Evolutionary conservation across 2,888 invertebrate species (phyloP).

Genomic region (Habrosyne pyritoides): DNA sequence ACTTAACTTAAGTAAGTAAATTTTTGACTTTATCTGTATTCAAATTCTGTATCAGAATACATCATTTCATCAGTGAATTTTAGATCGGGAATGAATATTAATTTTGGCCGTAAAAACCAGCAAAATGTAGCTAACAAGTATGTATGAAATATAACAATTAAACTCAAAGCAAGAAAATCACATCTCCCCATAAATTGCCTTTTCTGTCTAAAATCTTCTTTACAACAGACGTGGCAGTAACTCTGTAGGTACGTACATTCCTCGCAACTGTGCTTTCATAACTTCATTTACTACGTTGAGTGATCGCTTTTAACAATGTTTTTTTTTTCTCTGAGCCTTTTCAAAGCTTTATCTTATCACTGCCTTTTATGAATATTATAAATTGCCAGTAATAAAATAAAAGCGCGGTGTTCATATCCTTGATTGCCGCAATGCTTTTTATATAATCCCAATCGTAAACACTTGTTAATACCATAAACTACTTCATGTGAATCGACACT

Average conservation of each 20-base stretch:
- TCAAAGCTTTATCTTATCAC: conserved; percentile 19
- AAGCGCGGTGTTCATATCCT: background rate
- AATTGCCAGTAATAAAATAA: conserved; percentile 12
- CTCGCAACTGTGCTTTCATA: conserved; percentile 15
- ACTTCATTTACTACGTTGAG: conserved; percentile 28
- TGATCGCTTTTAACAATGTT: conserved; percentile 20
- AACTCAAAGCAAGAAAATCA: background rate
- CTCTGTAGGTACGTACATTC: conserved; percentile 11
- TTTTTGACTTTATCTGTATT: no score
- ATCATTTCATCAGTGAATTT: no score
- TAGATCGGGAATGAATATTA: no score
- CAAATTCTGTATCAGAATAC: no score
- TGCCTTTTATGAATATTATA: conserved; percentile 11
- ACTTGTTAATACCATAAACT: no score
- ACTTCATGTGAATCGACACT: no score
- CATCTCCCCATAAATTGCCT: background rate
- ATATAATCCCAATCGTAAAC: background rate
- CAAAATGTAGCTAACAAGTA: no score
- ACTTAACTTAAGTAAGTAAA: no score
- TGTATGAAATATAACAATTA: background rate
- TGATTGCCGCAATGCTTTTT: background rate
- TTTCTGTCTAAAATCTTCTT: background rate
- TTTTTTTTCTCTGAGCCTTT: conserved; percentile 9
- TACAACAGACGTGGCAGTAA: background rate
- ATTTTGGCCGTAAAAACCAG: no score